Percentiles rank a stretch among this genome's conserved stretches.
These are phyloP conservation scores for Drosophila birchii DNA, from an alignment of 2,888 invertebrate genomes.

Conservation along the genomic window DNA sequence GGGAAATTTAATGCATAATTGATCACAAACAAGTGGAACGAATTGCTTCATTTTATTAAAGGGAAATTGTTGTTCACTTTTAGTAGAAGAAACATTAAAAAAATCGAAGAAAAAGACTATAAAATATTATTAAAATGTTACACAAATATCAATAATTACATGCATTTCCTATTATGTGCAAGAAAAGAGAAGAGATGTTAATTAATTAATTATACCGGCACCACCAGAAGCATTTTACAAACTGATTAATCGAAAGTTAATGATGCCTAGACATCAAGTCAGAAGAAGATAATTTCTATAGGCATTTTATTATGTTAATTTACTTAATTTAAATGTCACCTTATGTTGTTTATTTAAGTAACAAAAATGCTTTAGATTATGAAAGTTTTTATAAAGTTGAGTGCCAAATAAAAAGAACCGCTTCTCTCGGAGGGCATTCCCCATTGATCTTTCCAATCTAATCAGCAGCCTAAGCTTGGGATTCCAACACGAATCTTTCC, in stretches of 20 bases:
- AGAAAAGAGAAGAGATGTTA: not conserved
- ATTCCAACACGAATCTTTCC: not conserved
- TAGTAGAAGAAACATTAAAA: not conserved
- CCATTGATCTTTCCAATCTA: conserved; percentile 13
- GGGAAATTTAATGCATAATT: conserved; percentile 8
- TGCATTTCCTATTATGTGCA: not conserved
- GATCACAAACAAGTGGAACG: conserved; percentile 7
- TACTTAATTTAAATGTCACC: not conserved
- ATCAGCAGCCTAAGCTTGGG: not conserved
- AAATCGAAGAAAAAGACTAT: not conserved
- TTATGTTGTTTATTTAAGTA: not conserved
- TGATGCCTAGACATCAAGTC: conserved; percentile 9
- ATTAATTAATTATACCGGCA: conserved; percentile 12
- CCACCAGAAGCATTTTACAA: conserved; percentile 11
- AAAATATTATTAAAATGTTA: not conserved
- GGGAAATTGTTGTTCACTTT: not conserved
- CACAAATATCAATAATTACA: not conserved
- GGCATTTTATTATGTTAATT: conserved; percentile 5
- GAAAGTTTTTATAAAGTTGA: not conserved
- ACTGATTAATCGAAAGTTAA: conserved; percentile 39
- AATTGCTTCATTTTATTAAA: not conserved
- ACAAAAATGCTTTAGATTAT: not conserved
- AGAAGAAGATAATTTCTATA: conserved; percentile 3
- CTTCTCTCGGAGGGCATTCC: conserved; percentile 12
- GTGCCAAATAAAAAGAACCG: not conserved